Evolutionary conservation across 2,797 vertebrate genomes (phyloP), one percentile per base, ranked within the genome.

Genomic region (Acipenser ruthenus): DNA sequence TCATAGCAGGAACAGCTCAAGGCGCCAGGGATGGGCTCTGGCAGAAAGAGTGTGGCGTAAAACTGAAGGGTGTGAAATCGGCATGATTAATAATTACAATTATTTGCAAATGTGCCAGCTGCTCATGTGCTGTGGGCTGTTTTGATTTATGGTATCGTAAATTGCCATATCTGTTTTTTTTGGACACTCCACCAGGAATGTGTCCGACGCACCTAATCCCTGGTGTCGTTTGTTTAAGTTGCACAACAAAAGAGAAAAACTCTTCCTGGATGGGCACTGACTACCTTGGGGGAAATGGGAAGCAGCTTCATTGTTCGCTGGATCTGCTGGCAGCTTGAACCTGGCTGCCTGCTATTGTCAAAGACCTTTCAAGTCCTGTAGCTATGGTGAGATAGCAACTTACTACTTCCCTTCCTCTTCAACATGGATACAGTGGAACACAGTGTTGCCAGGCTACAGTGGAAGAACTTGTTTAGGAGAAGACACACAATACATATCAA

Each of bases 81-180:
- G 90, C 92, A 95, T 98, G 96, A 99, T 99, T 99, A 98, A 99
- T 98, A 98, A 97, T 98, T 96, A 95, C 95, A 94, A 96, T 98
- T 97, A 97, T 98, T 96, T 95, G 95, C 94, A 96, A 95, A 96
- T 95, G 93, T 94, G 94, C 95, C 96, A 99, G 95, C 96, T 99
- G 96, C 96, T 98, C 94, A 88, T 92, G 91, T 92, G 82, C 85
- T 81, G 92, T 88, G 91, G 91, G 90, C 89, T 91, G 86, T 82
- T 69, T 90, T 98, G 95, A 97, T 98, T 98, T 96, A 97, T 98
- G 93, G 89, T 90, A 90, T 90, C 93, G 93, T 97, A 95, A 95
- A 94, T 88, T 91, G 90, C 86, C 85, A 94, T 95, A 92, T 93
- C 93, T 93, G 93, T 93, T 93, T 93, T 94, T 87, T 85, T 4